phyloP scores from a whole-genome alignment of 2,113 vertebrate genomes.

The Isurus oxyrinchus region DNA sequence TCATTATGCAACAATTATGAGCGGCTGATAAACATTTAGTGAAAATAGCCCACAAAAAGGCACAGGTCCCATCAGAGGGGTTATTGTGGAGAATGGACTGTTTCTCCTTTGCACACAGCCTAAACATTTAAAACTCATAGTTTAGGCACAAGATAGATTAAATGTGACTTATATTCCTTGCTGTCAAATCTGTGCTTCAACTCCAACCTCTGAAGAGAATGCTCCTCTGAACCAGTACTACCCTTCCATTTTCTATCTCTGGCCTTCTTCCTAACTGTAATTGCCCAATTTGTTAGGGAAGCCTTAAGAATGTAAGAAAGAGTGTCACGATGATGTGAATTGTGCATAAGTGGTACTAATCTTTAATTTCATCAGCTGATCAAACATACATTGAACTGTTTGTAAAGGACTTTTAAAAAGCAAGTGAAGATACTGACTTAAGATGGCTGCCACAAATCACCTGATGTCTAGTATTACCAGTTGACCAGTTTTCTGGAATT shows the following conservation, averaged over 20 bases:
- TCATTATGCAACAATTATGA: neutral
- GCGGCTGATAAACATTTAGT: neutral
- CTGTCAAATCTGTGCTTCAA: neutral
- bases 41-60: neutral
- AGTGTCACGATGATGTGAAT: too few relatives aligned
- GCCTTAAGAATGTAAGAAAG: neutral
- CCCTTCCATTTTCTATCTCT: neutral
- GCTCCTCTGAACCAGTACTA: neutral
- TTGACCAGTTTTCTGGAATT: too few relatives aligned
- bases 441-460: too few relatives aligned
- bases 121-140: neutral
- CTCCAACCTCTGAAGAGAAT: neutral
- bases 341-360: too few relatives aligned
- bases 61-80: neutral
- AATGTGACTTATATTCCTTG: neutral
- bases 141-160: neutral
- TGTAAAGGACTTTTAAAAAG: too few relatives aligned
- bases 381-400: too few relatives aligned
- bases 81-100: neutral
- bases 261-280: neutral
- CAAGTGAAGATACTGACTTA: too few relatives aligned
- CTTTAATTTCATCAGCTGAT: too few relatives aligned
- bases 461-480: too few relatives aligned
- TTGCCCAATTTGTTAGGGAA: neutral
- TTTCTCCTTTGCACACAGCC: neutral